A percentile compares a stretch with the other conserved stretches of the same genome.
Conservation (phyloP, 1,140 invertebrate species). For the Planococcus citri region DNA sequence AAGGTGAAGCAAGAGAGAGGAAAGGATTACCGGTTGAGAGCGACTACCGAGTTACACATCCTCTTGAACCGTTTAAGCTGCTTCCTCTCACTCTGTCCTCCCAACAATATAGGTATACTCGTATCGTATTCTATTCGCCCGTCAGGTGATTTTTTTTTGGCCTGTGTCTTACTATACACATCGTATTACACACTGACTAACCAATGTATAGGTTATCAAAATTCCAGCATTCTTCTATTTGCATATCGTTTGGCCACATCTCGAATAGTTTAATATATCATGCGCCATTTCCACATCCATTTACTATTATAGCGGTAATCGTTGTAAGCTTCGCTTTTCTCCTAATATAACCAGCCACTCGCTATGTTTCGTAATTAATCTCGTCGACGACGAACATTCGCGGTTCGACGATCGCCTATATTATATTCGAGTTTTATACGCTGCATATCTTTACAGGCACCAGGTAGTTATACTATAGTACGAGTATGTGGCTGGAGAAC, state of each 20-base stretch:
- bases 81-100: no score
- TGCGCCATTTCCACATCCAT: not conserved
- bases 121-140: not conserved
- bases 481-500: no score
- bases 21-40: not conserved
- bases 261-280: conserved; percentile 1
- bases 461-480: no score
- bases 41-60: not conserved
- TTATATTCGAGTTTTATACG: no score
- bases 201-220: not conserved
- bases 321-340: not conserved
- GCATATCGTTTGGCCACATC: not conserved
- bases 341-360: not conserved
- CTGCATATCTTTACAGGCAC: no score
- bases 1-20: not conserved
- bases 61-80: not conserved
- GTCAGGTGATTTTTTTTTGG: not conserved
- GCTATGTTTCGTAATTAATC: not conserved
- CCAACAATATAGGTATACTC: no score
- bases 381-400: not conserved
- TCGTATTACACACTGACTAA: no score
- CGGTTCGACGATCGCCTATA: no score
- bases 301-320: not conserved
- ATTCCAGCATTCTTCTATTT: conserved; percentile 7
- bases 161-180: no score